Evolutionary conservation across 1,140 invertebrate genomes (phyloP).

Genomic region (Gryon sp.): DNA sequence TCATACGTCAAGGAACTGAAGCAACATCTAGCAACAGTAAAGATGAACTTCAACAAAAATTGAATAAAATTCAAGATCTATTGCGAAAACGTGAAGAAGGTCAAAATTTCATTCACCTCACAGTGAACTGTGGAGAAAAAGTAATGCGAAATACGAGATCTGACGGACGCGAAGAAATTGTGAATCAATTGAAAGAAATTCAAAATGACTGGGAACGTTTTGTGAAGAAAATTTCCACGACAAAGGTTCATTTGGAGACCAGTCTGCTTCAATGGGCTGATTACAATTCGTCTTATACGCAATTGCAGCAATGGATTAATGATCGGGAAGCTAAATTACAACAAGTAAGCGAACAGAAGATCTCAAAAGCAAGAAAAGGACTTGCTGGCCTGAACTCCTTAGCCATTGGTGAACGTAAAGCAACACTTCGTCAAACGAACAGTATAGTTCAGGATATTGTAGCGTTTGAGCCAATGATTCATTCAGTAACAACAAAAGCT

Average conservation of each 20-base stretch:
- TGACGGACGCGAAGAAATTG: conserved; percentile 93
- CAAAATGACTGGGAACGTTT: conserved; percentile 96
- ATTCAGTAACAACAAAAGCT: conserved; percentile 94
- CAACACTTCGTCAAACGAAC: conserved; percentile 92
- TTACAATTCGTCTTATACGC: conserved; percentile 94
- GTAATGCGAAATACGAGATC: conserved; percentile 89
- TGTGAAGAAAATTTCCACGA: conserved; percentile 94
- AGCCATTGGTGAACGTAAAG: conserved; percentile 91
- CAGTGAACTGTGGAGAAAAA: conserved; percentile 96
- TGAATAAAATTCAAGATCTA: conserved; percentile 91
- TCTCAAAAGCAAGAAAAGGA: conserved; percentile 87
- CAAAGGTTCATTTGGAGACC: conserved; percentile 95
- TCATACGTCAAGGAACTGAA: conserved; percentile 89
- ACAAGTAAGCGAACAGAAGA: conserved; percentile 92
- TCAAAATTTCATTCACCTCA: conserved; percentile 92
- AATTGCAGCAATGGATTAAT: conserved; percentile 96
- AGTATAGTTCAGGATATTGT: conserved; percentile 97
- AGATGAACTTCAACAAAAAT: conserved; percentile 89
- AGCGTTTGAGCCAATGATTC: conserved; percentile 96
- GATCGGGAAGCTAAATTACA: conserved; percentile 96
- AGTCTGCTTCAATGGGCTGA: conserved; percentile 96
- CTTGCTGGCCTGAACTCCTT: conserved; percentile 87
- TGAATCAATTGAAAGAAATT: conserved; percentile 91
- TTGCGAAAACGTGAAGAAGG: conserved; percentile 92
- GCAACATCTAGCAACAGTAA: conserved; percentile 88